Evolutionary conservation across 2,113 vertebrate genomes (phyloP).

Genomic region (Scalopus aquaticus): DNA sequence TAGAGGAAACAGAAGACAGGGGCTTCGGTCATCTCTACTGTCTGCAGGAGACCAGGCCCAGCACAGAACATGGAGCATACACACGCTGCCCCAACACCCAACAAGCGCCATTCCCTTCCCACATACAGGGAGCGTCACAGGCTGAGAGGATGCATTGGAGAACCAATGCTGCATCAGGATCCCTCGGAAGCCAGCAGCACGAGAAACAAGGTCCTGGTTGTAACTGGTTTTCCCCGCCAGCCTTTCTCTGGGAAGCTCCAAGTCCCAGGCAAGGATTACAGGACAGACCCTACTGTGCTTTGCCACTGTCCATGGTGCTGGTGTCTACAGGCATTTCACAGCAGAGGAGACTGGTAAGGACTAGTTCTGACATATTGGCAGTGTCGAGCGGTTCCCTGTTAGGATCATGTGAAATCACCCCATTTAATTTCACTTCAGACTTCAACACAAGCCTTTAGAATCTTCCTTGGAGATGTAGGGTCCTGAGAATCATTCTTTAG

Average conservation of each 20-base stretch:
- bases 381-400: background rate
- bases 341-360: background rate
- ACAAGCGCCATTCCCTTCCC: too few relatives aligned
- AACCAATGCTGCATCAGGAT: background rate
- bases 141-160: too few relatives aligned
- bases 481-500: background rate
- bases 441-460: too few relatives aligned
- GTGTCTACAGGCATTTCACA: background rate
- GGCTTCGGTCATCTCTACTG: too few relatives aligned
- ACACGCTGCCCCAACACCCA: too few relatives aligned
- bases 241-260: background rate
- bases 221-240: background rate
- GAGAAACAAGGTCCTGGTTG: background rate
- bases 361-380: background rate
- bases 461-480: background rate
- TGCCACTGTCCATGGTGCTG: slow-evolving; percentile 31
- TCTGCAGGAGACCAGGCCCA: too few relatives aligned
- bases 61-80: too few relatives aligned
- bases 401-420: background rate
- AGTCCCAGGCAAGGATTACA: background rate
- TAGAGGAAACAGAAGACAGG: too few relatives aligned
- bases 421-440: background rate
- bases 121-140: background rate
- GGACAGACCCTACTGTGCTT: background rate
- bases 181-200: background rate